Percentiles rank a stretch among this genome's conserved stretches.
Conservation (phyloP, 2,797 vertebrate species). For the Parauchenoglanis punctatus region DNA sequence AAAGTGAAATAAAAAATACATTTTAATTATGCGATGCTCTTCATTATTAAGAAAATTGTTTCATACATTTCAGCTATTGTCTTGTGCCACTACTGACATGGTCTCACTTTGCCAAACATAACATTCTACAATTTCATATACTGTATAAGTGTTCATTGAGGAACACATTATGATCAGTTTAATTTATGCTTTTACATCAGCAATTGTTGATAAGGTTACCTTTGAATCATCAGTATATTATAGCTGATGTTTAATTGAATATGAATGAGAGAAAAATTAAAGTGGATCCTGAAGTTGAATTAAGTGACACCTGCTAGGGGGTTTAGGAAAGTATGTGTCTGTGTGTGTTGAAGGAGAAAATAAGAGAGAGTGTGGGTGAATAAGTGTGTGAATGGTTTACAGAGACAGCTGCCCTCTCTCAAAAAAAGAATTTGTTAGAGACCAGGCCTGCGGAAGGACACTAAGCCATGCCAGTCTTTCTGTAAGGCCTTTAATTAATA, state of each 20-base stretch:
- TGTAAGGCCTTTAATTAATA: conserved; percentile 81
- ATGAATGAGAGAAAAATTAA: conserved; percentile 13
- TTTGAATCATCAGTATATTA: conserved; percentile 37
- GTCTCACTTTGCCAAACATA: neutral
- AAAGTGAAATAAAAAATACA: neutral
- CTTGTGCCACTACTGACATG: neutral
- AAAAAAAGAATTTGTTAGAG: conserved; percentile 37
- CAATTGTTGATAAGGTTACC: conserved; percentile 20
- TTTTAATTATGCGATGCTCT: neutral
- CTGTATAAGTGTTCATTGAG: neutral
- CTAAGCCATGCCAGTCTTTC: conserved; percentile 62
- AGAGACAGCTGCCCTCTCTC: conserved; percentile 40
- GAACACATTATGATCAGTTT: neutral
- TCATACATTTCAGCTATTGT: neutral
- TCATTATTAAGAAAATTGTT: neutral
- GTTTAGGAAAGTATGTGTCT: conserved; percentile 30
- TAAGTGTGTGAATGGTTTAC: conserved; percentile 44
- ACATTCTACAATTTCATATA: neutral
- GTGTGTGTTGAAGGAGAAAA: conserved; percentile 45
- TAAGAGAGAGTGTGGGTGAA: conserved; percentile 35
- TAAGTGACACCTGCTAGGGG: conserved; percentile 63
- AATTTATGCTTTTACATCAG: conserved; percentile 3
- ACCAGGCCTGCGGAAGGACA: conserved; percentile 53
- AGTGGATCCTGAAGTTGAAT: conserved; percentile 50
- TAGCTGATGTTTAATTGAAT: conserved; percentile 38